Evolutionary conservation across 1,140 invertebrate species (phyloP).

Genomic region (Musca vetustissima): DNA sequence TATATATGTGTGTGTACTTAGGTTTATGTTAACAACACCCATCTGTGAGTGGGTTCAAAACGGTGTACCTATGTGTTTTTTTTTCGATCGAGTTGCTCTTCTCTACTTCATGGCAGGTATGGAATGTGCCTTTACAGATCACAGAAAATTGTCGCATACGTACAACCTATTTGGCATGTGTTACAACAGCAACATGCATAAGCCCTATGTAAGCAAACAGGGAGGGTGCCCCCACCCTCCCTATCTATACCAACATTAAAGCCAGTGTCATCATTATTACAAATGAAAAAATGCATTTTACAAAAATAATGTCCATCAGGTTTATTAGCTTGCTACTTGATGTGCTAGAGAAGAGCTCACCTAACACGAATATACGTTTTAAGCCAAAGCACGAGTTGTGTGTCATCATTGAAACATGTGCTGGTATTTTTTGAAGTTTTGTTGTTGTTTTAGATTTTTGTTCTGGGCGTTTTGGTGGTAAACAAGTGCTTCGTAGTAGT

Average conservation of each 20-base stretch:
- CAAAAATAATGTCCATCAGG: neutral
- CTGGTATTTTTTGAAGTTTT: neutral
- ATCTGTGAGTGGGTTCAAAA: too few relatives aligned
- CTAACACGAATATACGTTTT: neutral
- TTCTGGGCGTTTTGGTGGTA: neutral
- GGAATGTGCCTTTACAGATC: constrained; percentile 22
- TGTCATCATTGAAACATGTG: constrained; percentile 7
- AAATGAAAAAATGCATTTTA: neutral
- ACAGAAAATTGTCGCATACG: constrained; percentile 11
- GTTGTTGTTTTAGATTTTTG: neutral
- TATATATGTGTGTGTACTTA: too few relatives aligned
- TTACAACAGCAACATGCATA: neutral
- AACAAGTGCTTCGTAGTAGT: too few relatives aligned
- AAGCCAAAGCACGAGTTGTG: constrained; percentile 15
- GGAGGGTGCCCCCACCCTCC: neutral
- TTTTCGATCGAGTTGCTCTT: too few relatives aligned
- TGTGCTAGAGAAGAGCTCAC: too few relatives aligned
- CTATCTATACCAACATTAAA: neutral
- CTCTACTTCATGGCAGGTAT: neutral
- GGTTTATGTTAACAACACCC: too few relatives aligned
- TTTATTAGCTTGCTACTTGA: too few relatives aligned
- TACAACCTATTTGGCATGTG: constrained; percentile 23
- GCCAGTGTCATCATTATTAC: neutral
- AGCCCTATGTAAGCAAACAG: too few relatives aligned
- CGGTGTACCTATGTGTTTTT: too few relatives aligned